Evolutionary conservation across 2,797 vertebrate genomes (phyloP), one percentile per base, ranked within the genome.

Genomic region (Selene dorsalis): DNA sequence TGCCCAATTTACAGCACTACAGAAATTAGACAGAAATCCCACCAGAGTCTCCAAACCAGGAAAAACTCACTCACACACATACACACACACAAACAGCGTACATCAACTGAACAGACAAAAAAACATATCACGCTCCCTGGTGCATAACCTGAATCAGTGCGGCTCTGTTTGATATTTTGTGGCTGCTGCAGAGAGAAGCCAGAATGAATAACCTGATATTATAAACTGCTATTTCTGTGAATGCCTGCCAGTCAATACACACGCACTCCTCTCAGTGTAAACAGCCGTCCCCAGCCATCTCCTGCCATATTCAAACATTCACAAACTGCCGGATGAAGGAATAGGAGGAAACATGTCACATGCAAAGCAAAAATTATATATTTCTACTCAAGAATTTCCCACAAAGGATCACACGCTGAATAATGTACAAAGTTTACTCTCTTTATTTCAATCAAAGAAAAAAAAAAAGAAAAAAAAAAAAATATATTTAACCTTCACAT

Each of bases 221-320:
- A 75, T 76, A 69, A 88, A 83, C 79, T 61, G 28, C 58, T 71
- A 14, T 86, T 78, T 79, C 62, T 80, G 65, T 69, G 77, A 80
- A 72, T 59, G 48, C 52, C 78, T 78, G 45, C 75, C 69, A 60
- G 68, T 75, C 73, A 60, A 64, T 35, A 35, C 12, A 41, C 55
- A 70, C 55, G 63, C 59, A 35, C 68, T 75, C 56, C 61, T 18
- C 50, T 82, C 65, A 18, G 57, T 73, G 73, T 84, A 72, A 82
- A 82, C 77, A 75, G 63, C 61, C 57, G 14, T 73, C 30, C 72
- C 35, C 73, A 78, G 65, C 60, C 59, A 24, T 73, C 35, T 74
- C 45, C 53, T 52, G 58, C 52, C 52, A 73, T 47, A 75, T 57
- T 76, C 26, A 66, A 28, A 61, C 60, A 53, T 59, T 35, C 50